Evolutionary conservation across 2,888 invertebrate species (phyloP), one percentile per base, ranked within the genome.

Genomic region (Sericinus montela): DNA sequence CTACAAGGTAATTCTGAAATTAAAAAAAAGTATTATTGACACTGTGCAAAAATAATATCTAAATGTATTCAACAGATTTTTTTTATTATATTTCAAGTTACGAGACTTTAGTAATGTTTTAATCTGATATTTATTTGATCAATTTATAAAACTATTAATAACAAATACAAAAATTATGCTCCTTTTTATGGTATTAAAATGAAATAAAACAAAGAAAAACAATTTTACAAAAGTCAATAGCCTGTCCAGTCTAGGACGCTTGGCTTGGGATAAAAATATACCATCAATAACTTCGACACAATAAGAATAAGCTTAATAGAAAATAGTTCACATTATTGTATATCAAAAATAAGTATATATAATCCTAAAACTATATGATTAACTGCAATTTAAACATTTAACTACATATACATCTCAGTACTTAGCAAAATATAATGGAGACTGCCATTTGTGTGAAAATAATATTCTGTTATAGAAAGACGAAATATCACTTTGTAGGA

Each of bases 401-500:
- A 36, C 36, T 29, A 19, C 45, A 29, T 29, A 28, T 36, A 43
- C 35, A 35, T 41, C 45, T 44, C 41, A 55, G 52, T 56, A 63
- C n/a, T 73, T 72, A 76, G 78, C 73, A 70, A 63, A 65, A 69
- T 71, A 41, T 65, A 79, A 82, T 82, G 80, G 82, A 82, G 82
- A 79, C 81, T 63, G 74, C 71, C 73, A 72, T 68, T 19, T 66
- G 64, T 56, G 62, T 67, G 63, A 63, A 63, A 61, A 60, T 46
- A 51, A 52, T 35, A 50, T 40, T 45, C 36, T 13, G 14, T 23
- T 45, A 23, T 19, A 30, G 3, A 9, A 9, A 40, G 11, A 59
- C 55, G 42, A 57, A 47, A 36, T 15, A 10, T 8, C 13, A 6
- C 3, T 9, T n/a, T n/a, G n/a, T n/a, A n/a, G n/a, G n/a, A n/a